Percentiles rank a stretch among this genome's conserved stretches.
Evolutionary conservation across 1,140 invertebrate species (phyloP).

Genomic region (Oryzaephilus surinamensis): DNA sequence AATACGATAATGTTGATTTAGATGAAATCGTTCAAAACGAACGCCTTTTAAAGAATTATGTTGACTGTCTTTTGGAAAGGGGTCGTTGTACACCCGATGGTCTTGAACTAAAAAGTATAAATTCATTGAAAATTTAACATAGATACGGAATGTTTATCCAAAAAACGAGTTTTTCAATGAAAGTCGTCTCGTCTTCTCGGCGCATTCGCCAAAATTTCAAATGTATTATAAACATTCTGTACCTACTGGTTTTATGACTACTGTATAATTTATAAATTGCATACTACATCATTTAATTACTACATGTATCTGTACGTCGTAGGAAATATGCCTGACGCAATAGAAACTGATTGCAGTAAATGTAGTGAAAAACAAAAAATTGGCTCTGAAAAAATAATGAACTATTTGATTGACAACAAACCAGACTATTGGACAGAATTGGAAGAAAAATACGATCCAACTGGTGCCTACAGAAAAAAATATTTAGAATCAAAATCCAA

Average conservation of each 20-base stretch:
- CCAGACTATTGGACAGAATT: constrained; percentile 45
- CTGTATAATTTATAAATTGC: no score
- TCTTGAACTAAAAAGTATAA: constrained; percentile 57
- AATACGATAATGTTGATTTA: constrained; percentile 60
- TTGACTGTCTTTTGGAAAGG: constrained; percentile 54
- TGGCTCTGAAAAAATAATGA: constrained; percentile 52
- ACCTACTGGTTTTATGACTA: no score
- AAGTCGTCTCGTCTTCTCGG: no score
- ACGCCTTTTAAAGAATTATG: constrained; percentile 52
- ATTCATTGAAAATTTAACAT: no score
- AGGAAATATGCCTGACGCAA: constrained; percentile 60
- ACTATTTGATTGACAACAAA: constrained; percentile 43
- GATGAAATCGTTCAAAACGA: constrained; percentile 56
- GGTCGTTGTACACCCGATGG: constrained; percentile 61
- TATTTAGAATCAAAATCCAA: constrained; percentile 29
- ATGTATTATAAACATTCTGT: not conserved
- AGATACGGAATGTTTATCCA: no score
- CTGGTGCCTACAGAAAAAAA: constrained; percentile 39
- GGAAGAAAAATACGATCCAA: constrained; percentile 47
- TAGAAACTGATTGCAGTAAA: constrained; percentile 52
- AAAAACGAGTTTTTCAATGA: no score
- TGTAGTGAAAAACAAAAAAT: constrained; percentile 53
- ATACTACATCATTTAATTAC: no score
- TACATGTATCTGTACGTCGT: no score
- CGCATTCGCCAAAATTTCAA: no score